Base-by-base conservation (phyloP, 1,140 invertebrate species). In the Atta colombica region DNA sequence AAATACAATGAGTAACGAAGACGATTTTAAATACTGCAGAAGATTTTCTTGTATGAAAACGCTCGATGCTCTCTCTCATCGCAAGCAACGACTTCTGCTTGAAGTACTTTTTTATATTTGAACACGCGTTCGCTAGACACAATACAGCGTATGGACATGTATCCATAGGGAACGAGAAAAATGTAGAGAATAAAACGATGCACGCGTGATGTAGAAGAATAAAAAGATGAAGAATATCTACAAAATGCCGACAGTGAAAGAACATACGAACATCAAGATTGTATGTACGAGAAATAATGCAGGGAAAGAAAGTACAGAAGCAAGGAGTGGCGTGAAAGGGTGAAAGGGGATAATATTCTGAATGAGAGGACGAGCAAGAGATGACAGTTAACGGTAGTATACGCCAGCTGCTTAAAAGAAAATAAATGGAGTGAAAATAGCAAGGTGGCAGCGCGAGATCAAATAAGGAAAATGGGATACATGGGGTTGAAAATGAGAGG, bases 371-470 rank as follows among this genome's bases (percentile, higher is more conserved):
- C 53, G 25, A 7, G 25, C 49, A 68, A 53, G 45, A 25, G n/a
- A 7, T 31, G 80, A 21, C n/a, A 39, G 28, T 75, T 84, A 81
- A 81, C 63, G 31, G 31, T 49, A 51, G 31, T 69, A 16, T 58
- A 51, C 18, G 68, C 39, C 78, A 60, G 18, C 25, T 84, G 75
- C n/a, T 39, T 84, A 53, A 75, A 84, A 75, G 69, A 21, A 58
- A 84, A 74, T 84, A 68, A 84, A 84, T 84, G 45, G 28, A 61
- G 55, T 61, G 18, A 75, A 84, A 75, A 69, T 63, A 74, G 80
- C 53, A 21, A 75, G 39, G 69, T 74, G 69, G 69, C 12, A 61
- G 25, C 55, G 12, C 55, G 12, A 74, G 80, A 74, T 84, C 80
- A 75, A 84, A 75, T 75, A 75, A 84, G 39, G 55, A 39, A 74